Evolutionary conservation across 2,797 vertebrate genomes (phyloP), one percentile per base, ranked within the genome.

Genomic region (Bufotes viridis): DNA sequence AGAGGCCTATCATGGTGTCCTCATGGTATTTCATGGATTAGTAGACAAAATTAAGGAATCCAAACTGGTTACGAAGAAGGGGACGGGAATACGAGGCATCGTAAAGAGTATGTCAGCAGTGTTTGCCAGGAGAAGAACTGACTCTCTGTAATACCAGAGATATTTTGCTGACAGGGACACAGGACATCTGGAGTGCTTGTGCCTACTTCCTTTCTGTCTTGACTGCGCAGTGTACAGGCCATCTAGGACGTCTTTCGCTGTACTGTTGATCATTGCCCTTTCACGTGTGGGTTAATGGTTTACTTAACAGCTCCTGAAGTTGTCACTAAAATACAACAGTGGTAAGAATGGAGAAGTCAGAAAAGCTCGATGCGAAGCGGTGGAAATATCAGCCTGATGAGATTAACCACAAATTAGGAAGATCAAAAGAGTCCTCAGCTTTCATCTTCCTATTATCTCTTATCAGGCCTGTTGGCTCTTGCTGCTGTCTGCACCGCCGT

Each of bases 41-140:
- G 93, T 94, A 0, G 90, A 94, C 80, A 92, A 93, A 81, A 92
- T 96, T 85, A 93, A 92, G 0, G 94, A 95, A 83, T 92, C 93
- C 82, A 95, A 91, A 80, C 84, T 93, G 87, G 90, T 92, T 1
- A 87, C 93, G 81, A 96, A 94, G 88, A 96, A 93, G 83, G 93
- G 94, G 0, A 93, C 92, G 0, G 93, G 95, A 76, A 95, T 96
- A 88, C 94, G 95, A 87, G 92, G 94, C 87, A 96, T 96, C 0
- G 94, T 96, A 90, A 96, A 95, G 90, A 96, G 95, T 78, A 89
- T 96, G 93, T 96, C 95, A 0, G 94, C 95, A 0, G 95, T 96
- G 88, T 96, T 96, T 90, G 89, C 93, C 67, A 95, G 95, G 58
- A 95, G 92, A 90, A 91, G 94, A 90, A 96, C 93, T 0, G 95